Base-by-base conservation (phyloP, 2,888 invertebrate species). In the Omphaloscelis lunosa region DNA sequence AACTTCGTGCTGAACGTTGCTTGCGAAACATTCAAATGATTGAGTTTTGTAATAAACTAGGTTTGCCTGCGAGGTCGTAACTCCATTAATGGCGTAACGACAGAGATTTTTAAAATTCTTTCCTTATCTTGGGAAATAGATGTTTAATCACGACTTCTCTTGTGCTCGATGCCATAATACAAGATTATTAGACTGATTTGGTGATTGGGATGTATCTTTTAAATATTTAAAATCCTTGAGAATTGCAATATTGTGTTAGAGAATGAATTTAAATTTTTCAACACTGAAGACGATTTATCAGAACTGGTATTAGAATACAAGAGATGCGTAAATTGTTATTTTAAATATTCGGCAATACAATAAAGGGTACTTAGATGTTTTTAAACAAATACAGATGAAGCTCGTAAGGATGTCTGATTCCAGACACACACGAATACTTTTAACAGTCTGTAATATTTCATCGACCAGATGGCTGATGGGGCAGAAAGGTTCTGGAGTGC, bases 11-110 rank as follows among this genome's bases (percentile, higher is more conserved):
- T 58, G 41, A 56, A 51, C 29, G 63, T 27, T 79, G 59, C 29
- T 53, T 62, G 20, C 27, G 5, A 27, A 53, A 34, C 8, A 12
- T 53, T 53, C 11, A 17, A 29, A 45, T 15, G n/a, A 53, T 77
- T 75, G 17, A 77, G 8, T 75, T 74, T 62, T 17, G 41, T 27
- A 34, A 27, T 77, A 29, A 75, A 41, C 75, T 51, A 8, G n/a
- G 27, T 48, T 58, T 56, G 5, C 3, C 5, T 29, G 8, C 27
- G 27, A 9, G 11, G 51, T 39, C 2, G 9, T 12, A 23, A 41
- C 17, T 7, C 29, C 11, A 29, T 3, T 8, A 20, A 8, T 17
- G 1, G 6, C 8, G 9, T 39, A 34, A 27, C 4, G 27, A 15
- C 17, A 29, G 20, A 4, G 17, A 15, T 23, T 67, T 53, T 56